Base-by-base conservation (phyloP, 2,797 vertebrate species). In the Cephalopachus bancanus region DNA sequence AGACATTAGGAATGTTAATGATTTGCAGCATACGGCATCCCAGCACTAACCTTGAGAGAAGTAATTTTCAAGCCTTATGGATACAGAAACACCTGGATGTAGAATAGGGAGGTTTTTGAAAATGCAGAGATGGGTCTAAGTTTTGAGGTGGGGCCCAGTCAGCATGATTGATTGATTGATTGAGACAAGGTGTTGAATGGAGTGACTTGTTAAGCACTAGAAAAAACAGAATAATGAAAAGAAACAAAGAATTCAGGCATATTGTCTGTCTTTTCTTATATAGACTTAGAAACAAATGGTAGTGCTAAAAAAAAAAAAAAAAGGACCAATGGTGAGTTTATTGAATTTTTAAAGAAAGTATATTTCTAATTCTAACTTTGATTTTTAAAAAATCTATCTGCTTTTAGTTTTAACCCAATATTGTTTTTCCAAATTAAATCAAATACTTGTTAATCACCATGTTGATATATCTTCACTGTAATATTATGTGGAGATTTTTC, bases 391-490 rank as follows among this genome's bases (percentile, higher is more conserved):
- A 69, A 60, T 28, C 49, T 79, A 10, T 83, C 37, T 4, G 80
- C n/a, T 94, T 90, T 94, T 80, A 33, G 22, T 89, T 95, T 94
- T 88, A 83, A 92, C 33, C 67, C 67, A 89, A 65, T 91, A 78
- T 55, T 71, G 2, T 88, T 91, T 94, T 92, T 93, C 33, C 5
- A 95, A 91, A 90, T 93, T 88, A 94, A 96, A 62, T 87, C 53
- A 92, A 78, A 75, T 67, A 71, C 20, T 44, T 86, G 5, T 60
- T 80, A 71, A 7, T 93, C 44, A 80, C 24, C 3, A 44, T 83
- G 30, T 91, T 67, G 67, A 20, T 91, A 26, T 80, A 91, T 55
- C 49, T 88, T 93, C 20, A 78, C 55, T 15, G 4, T 86, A 90
- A 28, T 92, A 74, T 84, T 59, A 5, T 91, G 44, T 80, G 60